These are phyloP conservation scores for Microctenopoma stevenorrisi DNA, from an alignment of 2,797 vertebrate species.

Conservation along the genomic window DNA sequence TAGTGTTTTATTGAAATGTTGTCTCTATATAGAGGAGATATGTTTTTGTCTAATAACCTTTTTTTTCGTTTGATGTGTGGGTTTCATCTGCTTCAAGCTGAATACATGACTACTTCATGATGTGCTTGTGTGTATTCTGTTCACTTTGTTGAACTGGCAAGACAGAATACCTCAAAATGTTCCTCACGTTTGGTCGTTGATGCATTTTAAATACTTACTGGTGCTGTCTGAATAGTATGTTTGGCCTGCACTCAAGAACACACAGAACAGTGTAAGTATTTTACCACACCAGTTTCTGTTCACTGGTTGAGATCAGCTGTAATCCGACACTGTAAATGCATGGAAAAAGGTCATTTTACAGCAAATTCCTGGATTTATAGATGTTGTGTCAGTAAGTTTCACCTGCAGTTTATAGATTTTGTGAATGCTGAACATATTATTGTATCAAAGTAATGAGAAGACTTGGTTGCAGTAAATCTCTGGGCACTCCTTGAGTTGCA, in stretches of 20 bases:
- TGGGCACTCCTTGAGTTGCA: constrained; percentile 34
- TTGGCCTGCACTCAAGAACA: constrained; percentile 50
- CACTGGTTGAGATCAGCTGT: constrained; percentile 39
- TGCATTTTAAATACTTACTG: background rate
- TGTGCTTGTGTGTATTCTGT: too few species aligned
- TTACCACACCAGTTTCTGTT: constrained; percentile 41
- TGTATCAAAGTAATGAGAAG: constrained; percentile 54
- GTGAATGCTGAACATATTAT: constrained; percentile 42
- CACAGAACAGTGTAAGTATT: constrained; percentile 45
- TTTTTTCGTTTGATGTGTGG: too few species aligned
- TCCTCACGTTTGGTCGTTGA: constrained; percentile 24
- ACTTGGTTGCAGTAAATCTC: constrained; percentile 40
- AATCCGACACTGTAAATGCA: constrained; percentile 44
- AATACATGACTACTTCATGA: too few species aligned
- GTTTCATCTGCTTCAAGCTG: background rate
- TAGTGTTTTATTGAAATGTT: constrained; percentile 1
- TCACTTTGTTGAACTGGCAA: constrained; percentile 4
- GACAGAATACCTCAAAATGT: constrained; percentile 26
- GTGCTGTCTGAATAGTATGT: constrained; percentile 26
- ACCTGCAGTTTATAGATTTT: constrained; percentile 56
- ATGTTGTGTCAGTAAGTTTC: constrained; percentile 47
- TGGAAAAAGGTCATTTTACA: constrained; percentile 44
- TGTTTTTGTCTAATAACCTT: too few species aligned
- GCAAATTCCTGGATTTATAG: constrained; percentile 48
- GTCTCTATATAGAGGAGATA: background rate